A percentile compares a stretch with the other conserved stretches of the same genome.
Evolutionary conservation across 2,113 vertebrate genomes (phyloP).

Genomic region (Ceyx margarethae): DNA sequence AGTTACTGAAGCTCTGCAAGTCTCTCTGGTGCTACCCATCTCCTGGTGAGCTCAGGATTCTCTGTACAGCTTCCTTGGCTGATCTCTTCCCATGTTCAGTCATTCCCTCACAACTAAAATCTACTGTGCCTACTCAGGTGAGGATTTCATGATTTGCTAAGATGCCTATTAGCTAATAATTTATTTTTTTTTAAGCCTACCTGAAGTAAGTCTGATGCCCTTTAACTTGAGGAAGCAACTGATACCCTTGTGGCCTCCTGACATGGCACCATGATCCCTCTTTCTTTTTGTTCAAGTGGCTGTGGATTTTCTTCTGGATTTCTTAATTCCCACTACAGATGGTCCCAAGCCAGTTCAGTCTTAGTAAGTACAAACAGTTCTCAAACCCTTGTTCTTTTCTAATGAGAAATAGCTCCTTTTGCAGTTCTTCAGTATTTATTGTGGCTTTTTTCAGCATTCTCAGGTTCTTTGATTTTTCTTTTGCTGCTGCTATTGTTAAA

Average conservation of each 20-base stretch:
- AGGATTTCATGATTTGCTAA: background rate
- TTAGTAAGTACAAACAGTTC: constrained; percentile 28
- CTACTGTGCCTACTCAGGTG: background rate
- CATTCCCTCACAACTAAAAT: background rate
- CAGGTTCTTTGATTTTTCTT: constrained; percentile 54
- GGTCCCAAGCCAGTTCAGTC: constrained; percentile 27
- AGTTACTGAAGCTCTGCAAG: background rate
- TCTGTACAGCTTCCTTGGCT: background rate
- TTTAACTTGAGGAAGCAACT: background rate
- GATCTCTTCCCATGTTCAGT: background rate
- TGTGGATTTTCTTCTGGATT: constrained; percentile 39
- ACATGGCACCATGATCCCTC: background rate
- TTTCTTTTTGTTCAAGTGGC: constrained; percentile 7
- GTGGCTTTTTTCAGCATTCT: constrained; percentile 52
- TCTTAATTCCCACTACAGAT: background rate
- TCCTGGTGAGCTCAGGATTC: background rate
- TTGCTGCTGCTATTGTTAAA: constrained; percentile 19
- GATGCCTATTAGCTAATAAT: background rate
- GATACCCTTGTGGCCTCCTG: background rate
- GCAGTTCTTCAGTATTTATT: constrained; percentile 33
- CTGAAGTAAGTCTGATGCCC: background rate
- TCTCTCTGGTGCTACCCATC: background rate
- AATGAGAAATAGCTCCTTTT: constrained; percentile 40
- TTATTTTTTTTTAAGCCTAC: background rate
- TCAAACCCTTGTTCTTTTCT: constrained; percentile 38